Conservation (phyloP, 1,140 invertebrate genomes). For the Arctopsyche grandis region DNA sequence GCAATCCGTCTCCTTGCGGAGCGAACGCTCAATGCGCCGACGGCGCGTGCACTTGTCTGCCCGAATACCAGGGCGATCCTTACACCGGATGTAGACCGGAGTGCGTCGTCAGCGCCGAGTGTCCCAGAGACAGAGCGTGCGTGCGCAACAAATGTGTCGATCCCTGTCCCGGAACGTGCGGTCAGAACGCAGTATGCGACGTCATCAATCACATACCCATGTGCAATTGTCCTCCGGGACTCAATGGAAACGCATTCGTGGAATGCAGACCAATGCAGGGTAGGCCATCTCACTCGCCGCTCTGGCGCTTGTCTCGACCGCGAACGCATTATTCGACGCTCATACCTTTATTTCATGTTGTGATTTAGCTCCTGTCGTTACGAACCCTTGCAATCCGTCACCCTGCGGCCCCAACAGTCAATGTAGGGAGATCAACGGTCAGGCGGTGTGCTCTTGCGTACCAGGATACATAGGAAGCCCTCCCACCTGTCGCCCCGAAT, state of each 20-base stretch:
- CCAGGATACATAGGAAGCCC: constrained; percentile 71
- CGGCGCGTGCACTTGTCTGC: constrained; percentile 73
- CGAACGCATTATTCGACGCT: neutral
- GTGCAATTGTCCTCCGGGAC: constrained; percentile 78
- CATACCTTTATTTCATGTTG: neutral
- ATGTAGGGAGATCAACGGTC: constrained; percentile 69
- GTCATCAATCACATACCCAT: constrained; percentile 84
- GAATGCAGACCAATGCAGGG: constrained; percentile 72
- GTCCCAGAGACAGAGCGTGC: constrained; percentile 80
- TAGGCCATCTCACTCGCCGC: constrained; percentile 58
- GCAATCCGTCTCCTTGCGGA: constrained; percentile 74
- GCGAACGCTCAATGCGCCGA: constrained; percentile 69
- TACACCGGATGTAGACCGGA: constrained; percentile 80
- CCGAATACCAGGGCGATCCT: constrained; percentile 77
- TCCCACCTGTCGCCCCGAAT: constrained; percentile 73
- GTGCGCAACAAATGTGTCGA: constrained; percentile 84
- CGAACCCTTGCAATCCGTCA: constrained; percentile 68
- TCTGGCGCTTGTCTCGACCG: neutral
- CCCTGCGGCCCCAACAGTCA: constrained; percentile 73
- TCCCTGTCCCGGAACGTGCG: constrained; percentile 87
- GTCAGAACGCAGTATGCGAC: constrained; percentile 79
- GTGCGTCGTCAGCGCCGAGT: constrained; percentile 82
- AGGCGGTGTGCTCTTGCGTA: constrained; percentile 72
- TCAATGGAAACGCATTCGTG: constrained; percentile 82
- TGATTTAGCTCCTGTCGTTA: constrained; percentile 55